A percentile compares a stretch with the other conserved stretches of the same genome.
Evolutionary conservation across 2,888 invertebrate species (phyloP).

Genomic region (Dasysyrphus tricinctus): DNA sequence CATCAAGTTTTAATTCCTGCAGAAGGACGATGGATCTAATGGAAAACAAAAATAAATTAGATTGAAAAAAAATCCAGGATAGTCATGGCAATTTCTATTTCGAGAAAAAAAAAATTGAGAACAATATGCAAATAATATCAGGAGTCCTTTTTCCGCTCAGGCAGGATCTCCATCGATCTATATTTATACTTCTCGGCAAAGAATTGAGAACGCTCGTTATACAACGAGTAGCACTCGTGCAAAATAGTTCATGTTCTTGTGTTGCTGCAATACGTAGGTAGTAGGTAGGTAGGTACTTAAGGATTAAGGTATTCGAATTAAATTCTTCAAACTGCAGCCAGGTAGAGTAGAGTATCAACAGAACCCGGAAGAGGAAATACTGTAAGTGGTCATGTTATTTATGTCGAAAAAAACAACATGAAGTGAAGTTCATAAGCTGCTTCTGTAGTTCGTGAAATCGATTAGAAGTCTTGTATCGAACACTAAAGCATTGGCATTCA

Average conservation of each 20-base stretch:
- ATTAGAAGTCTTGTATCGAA: too few relatives aligned
- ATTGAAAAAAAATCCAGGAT: conserved; percentile 22
- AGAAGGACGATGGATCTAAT: conserved; percentile 19
- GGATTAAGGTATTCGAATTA: conserved; percentile 6
- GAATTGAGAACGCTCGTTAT: conserved; percentile 24
- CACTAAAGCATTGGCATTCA: too few relatives aligned
- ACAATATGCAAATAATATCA: conserved; percentile 70
- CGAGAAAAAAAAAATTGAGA: conserved; percentile 25
- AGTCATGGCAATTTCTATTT: conserved; percentile 12
- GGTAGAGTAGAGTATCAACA: not conserved
- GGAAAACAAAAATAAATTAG: conserved; percentile 11
- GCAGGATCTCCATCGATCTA: conserved; percentile 26
- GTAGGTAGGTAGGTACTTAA: too few relatives aligned
- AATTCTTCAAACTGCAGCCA: not conserved
- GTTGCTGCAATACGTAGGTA: not conserved
- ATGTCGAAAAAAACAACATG: not conserved
- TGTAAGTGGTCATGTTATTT: conserved; percentile 19
- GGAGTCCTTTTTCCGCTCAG: not conserved
- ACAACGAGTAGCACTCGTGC: conserved; percentile 15
- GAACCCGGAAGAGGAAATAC: not conserved
- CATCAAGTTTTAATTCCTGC: conserved; percentile 33
- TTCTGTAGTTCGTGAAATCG: not conserved
- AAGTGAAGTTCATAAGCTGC: not conserved
- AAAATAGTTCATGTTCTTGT: conserved; percentile 12
- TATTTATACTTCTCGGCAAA: not conserved